Evolutionary conservation across 92 coral and sea anemone genomes (phyloP), one percentile per base, ranked within the genome.

Genomic region (Paramuricea clavata): DNA sequence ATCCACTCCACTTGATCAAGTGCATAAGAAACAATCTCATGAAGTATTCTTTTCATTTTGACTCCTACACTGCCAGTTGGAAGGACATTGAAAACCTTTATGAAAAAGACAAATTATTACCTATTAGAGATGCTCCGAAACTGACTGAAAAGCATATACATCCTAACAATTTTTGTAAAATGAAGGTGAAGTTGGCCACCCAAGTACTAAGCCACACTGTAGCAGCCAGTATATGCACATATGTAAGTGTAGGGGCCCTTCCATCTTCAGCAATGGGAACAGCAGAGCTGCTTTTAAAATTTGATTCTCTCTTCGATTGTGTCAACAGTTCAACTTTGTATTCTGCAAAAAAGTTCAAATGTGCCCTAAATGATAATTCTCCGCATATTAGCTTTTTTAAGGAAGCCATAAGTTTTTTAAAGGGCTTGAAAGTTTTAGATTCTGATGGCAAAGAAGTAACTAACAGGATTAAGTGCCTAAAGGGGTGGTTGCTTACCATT

Each of bases 131-230:
- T 43, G 79, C 79, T 73, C 79, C 79, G 31, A 33, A 73, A 50
- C 54, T 73, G 35, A 73, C 79, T 73, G 79, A 43, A 73, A 73
- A 73, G 35, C 79, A 73, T 39, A 73, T 73, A 22, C 30, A 50
- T 33, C 79, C 54, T 26, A 43, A 34, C 79, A 43, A 43, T 73
- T 73, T 73, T 39, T 28, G 21, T 21, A 81, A 65, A 36, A 65
- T 81, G 73, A 81, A 69, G 34, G 86, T 78, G 50, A 78, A 78
- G 50, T 26, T 50, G 31, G 84, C 84, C n/a, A 62, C 84, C 17
- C 84, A 78, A 54, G 84, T 78, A 22, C 72, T 54, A 3, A 52
- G 69, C 64, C 84, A 78, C 44, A 78, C 69, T 22, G 84, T 78
- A 25, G 42, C 84, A 33, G 71, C 72, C 26, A 39, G 39, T 17